Evolutionary conservation across 2,797 vertebrate genomes (phyloP), one percentile per base, ranked within the genome.

Genomic region (Halcyon chelicuti): DNA sequence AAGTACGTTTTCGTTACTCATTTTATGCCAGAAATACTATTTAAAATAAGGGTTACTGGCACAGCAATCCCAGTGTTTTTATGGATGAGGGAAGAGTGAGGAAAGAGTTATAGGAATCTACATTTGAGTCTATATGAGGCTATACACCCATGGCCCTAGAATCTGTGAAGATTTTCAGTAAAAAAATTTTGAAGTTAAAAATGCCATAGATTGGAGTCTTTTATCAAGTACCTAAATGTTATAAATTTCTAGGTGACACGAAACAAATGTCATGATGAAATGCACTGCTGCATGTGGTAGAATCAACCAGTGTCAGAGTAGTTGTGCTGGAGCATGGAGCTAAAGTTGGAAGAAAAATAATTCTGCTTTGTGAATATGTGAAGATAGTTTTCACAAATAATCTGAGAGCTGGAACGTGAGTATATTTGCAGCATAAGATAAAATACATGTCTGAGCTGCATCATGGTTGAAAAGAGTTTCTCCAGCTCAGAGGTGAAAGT

Each of bases 131-230:
- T 65, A 0, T n/a, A 12, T 55, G 47, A 31, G 29, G 19, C 62
- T 55, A 63, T 52, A 60, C 5, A 28, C 7, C 16, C 21, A 23
- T 0, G 0, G 2, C 8, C 18, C 12, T 7, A 62, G 42, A 28
- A 63, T n/a, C 25, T 28, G 28, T 61, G 25, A 62, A 72, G 8
- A 52, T 31, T 15, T 46, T n/a, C 16, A 35, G 18, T 44, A 12
- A 55, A 72, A 72, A 66, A 51, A 21, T 0, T 16, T 11, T 40
- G 4, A 68, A 49, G 14, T 31, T 49, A 54, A 75, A 70, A 71
- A 51, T 22, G 7, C 4, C 31, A 40, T 20, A 42, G 28, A 9
- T 20, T 28, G 6, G 58, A 58, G 13, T 28, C 15, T 60, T 76
- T 42, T 39, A 42, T 47, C 49, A 3, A 7, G 71, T 79, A 79